Base-by-base conservation (phyloP, 1,140 invertebrate species). In the Pararge aegeria region DNA sequence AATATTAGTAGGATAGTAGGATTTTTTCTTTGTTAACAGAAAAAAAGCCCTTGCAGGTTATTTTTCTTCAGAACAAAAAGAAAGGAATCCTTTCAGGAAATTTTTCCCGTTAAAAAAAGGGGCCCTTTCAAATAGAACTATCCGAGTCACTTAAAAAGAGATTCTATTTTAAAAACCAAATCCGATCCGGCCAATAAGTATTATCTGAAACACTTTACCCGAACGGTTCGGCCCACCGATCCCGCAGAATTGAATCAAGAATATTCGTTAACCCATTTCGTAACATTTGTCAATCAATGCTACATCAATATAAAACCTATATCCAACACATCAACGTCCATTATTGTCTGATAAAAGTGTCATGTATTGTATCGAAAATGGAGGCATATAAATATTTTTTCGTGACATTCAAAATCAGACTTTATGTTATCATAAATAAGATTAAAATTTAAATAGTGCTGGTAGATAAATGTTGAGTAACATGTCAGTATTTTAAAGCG, bases 161-260 rank as follows among this genome's bases (percentile, higher is more conserved):
- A 16, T 42, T 42, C 15, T 6, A 42, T 42, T 42, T 42, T 16
- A 10, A 42, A 42, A 42, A 16, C 38, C 38, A 42, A 42, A 42
- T 42, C 38, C 15, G 38, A 42, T 42, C 13, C 16, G 38, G 13
- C 38, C 38, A 42, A 42, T 42, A 24, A 7, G 24, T 24, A 42
- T 34, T 10, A 42, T 42, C 13, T 15, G 38, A 42, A 42, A 42
- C 38, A 42, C 38, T 42, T 42, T 42, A 42, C 38, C 38, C 38
- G 38, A 42, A 15, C 16, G 16, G 7, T n/a, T n/a, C n/a, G n/a
- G 34, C 34, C 34, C 16, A 9, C 1, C 16, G 38, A 42, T 6
- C 38, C 38, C 38, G 13, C 38, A 42, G 34, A 37, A 42, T 42
- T 42, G 38, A 42, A 42, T 42, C 38, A 16, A 42, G 38, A 42